A percentile compares a stretch with the other conserved stretches of the same genome.
phyloP scores from a whole-genome alignment of 2,113 vertebrate species.

The Phycodurus eques region DNA sequence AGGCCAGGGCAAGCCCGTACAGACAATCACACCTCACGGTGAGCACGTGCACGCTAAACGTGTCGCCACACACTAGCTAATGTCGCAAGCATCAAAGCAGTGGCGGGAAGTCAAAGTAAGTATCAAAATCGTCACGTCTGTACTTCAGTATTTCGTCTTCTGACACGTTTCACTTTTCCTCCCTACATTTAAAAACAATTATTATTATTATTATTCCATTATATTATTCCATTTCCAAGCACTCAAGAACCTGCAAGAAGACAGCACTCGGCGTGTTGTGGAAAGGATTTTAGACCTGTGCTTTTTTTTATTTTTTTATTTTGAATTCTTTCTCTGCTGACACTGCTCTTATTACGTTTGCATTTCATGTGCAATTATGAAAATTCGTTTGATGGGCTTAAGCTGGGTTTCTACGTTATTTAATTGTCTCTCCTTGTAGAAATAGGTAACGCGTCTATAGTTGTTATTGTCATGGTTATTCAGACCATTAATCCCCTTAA shows the following conservation, averaged over 20 bases:
- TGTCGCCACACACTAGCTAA: not conserved
- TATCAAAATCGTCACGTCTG: no score
- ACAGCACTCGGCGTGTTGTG: conserved; percentile 6
- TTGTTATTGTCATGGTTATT: conserved; percentile 40
- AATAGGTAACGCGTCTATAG: not conserved
- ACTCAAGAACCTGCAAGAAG: conserved; percentile 30
- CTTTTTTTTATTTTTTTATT: conserved; percentile 12
- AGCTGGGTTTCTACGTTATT: conserved; percentile 49
- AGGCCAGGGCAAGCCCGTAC: conserved; percentile 86
- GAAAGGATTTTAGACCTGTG: conserved; percentile 42
- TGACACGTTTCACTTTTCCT: no score
- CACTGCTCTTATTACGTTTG: conserved; percentile 54
- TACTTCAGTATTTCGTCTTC: no score
- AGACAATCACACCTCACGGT: conserved; percentile 99
- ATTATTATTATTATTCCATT: no score
- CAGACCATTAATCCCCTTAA: conserved; percentile 1
- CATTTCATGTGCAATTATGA: conserved; percentile 63
- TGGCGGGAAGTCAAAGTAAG: no score
- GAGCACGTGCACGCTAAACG: conserved; percentile 57
- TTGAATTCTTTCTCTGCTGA: conserved; percentile 56
- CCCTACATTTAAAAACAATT: no score
- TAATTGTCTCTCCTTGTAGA: conserved; percentile 61
- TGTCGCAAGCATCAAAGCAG: no score
- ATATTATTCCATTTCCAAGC: not conserved
- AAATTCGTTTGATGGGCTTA: conserved; percentile 59